phyloP scores from a whole-genome alignment of 2,888 invertebrate species.

The Nephrotoma guestfalica region DNA sequence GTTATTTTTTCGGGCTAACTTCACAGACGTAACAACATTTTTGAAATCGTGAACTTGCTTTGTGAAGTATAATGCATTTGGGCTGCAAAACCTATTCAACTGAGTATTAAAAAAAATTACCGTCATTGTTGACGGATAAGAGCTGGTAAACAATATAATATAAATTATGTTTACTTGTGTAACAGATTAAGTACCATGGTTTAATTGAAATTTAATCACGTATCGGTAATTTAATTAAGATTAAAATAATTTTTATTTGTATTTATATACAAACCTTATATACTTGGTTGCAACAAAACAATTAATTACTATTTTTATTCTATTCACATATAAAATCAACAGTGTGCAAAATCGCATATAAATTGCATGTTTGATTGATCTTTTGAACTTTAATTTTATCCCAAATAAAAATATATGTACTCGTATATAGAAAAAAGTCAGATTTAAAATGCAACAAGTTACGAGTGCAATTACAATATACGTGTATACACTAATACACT shows the following conservation, averaged over 20 bases:
- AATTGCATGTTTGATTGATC: neutral
- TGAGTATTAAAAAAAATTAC: no score
- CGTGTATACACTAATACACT: neutral
- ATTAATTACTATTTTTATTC: neutral
- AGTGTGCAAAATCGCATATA: neutral
- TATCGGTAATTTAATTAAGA: neutral
- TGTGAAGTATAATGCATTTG: no score
- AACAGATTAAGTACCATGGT: neutral
- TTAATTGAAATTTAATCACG: neutral
- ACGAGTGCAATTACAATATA: neutral
- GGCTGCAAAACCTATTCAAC: no score
- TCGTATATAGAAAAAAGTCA: neutral
- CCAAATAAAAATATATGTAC: neutral
- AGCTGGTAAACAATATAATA: neutral
- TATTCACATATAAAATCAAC: neutral
- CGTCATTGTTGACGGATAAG: no score
- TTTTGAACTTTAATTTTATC: neutral
- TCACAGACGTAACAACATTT: no score
- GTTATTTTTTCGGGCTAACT: no score
- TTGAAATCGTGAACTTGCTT: no score
- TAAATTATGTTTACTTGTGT: neutral
- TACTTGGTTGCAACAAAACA: neutral
- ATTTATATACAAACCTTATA: neutral
- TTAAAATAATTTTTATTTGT: neutral
- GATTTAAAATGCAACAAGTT: neutral